phyloP scores from a whole-genome alignment of 2,888 invertebrate genomes.

The Ectobius pallidus region DNA sequence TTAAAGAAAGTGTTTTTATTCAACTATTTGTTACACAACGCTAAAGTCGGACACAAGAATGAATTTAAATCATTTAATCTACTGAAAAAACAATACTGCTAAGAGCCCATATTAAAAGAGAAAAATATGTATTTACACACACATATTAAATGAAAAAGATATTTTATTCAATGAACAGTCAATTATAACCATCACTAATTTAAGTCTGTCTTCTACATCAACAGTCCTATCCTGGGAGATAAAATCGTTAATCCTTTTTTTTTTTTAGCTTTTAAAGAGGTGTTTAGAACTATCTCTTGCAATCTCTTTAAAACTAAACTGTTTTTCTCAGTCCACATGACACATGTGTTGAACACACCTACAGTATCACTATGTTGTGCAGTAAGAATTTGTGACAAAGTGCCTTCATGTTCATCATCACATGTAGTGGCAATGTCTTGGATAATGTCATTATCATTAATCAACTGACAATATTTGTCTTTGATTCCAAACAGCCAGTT shows the following conservation, averaged over 20 bases:
- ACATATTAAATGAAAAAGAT: background rate
- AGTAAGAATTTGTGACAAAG: background rate
- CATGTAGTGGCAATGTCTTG: background rate
- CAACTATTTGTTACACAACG: too few species aligned
- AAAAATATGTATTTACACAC: background rate
- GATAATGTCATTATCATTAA: background rate
- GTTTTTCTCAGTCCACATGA: background rate
- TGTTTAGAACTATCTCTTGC: background rate
- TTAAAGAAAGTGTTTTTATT: too few species aligned
- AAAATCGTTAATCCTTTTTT: too few species aligned
- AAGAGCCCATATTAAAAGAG: background rate
- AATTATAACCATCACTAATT: background rate
- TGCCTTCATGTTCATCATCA: background rate
- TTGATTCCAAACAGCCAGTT: background rate
- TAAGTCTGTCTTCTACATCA: too few species aligned
- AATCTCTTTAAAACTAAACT: background rate
- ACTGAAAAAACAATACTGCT: background rate
- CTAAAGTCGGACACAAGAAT: too few species aligned
- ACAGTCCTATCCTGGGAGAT: too few species aligned
- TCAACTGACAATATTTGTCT: background rate
- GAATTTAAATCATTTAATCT: background rate
- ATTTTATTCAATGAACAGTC: background rate
- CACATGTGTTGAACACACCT: background rate
- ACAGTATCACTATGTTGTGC: background rate
- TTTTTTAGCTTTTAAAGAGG: too few species aligned